Conservation (phyloP, 2,888 invertebrate genomes). For the Ditula angustiorana region DNA sequence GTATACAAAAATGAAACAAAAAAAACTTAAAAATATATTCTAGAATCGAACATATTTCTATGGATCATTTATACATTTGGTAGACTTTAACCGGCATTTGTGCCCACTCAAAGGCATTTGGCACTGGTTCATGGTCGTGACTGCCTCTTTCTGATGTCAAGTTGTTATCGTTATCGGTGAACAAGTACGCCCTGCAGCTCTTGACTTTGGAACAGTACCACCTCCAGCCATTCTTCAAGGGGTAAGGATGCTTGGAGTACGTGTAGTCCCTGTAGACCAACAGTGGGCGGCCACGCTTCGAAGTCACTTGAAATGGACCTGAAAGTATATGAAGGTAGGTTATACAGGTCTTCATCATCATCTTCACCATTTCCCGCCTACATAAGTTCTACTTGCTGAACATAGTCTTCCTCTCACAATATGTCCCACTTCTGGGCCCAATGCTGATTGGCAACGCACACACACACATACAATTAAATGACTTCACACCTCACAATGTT, state of each 20-base stretch:
- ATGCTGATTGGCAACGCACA: too few relatives aligned
- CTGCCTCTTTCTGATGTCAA: slow-evolving; percentile 53
- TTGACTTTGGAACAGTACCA: slow-evolving; percentile 74
- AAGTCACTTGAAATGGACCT: slow-evolving; percentile 55
- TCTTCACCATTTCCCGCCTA: too few relatives aligned
- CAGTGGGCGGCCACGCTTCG: slow-evolving; percentile 63
- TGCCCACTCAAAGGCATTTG: neutral
- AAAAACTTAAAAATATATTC: neutral
- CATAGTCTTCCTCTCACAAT: too few relatives aligned
- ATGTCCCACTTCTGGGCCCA: too few relatives aligned
- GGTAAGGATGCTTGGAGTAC: slow-evolving; percentile 65
- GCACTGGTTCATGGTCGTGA: slow-evolving; percentile 56
- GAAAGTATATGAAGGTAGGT: slow-evolving; percentile 36
- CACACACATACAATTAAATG: too few relatives aligned
- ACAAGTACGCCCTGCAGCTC: slow-evolving; percentile 65
- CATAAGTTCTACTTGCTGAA: too few relatives aligned
- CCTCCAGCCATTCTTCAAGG: slow-evolving; percentile 63
- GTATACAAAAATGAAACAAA: neutral
- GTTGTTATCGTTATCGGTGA: slow-evolving; percentile 56
- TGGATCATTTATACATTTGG: neutral
- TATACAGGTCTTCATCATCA: too few relatives aligned
- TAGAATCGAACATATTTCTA: neutral
- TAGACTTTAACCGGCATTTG: neutral
- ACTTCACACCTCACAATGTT: too few relatives aligned
- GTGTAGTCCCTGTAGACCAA: slow-evolving; percentile 65